These are phyloP conservation scores for Pseudomyrmex cubaensis DNA, from an alignment of 1,140 invertebrate genomes.

Conservation along the genomic window DNA sequence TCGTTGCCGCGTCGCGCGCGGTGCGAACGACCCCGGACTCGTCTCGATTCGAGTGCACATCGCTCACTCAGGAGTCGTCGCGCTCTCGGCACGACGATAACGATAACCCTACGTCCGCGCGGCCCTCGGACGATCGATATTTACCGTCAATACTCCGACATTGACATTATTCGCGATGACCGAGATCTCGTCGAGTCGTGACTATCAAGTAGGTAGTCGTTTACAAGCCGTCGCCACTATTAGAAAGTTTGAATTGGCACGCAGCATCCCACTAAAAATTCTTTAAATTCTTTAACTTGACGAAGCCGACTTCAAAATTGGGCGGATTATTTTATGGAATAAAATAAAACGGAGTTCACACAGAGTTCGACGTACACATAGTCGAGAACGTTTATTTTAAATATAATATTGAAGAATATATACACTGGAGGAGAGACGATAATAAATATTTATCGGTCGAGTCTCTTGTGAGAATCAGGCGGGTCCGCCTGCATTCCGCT, in stretches of 20 bases:
- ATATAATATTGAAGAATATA: constrained; percentile 7
- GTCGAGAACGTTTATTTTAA: background rate
- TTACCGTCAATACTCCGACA: constrained; percentile 53
- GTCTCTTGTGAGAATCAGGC: constrained; percentile 17
- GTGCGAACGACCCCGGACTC: constrained; percentile 69
- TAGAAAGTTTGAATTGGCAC: background rate
- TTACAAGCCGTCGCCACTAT: background rate
- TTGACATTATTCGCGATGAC: constrained; percentile 56
- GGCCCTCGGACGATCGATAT: constrained; percentile 10
- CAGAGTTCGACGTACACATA: too few relatives aligned
- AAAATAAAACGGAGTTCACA: too few relatives aligned
- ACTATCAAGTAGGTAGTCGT: too few relatives aligned
- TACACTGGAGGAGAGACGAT: constrained; percentile 14
- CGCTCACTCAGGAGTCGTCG: constrained; percentile 2
- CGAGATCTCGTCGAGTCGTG: constrained; percentile 2
- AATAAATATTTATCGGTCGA: constrained; percentile 52
- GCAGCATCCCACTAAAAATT: too few relatives aligned
- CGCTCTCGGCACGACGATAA: constrained; percentile 33
- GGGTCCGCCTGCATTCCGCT: background rate
- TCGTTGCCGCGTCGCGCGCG: constrained; percentile 10
- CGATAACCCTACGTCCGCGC: constrained; percentile 2
- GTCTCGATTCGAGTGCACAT: constrained; percentile 9
- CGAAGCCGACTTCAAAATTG: background rate
- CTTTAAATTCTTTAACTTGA: too few relatives aligned
- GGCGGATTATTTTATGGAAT: too few relatives aligned